Conservation (phyloP, 2,888 invertebrate genomes). For the Smittia aterrima region DNA sequence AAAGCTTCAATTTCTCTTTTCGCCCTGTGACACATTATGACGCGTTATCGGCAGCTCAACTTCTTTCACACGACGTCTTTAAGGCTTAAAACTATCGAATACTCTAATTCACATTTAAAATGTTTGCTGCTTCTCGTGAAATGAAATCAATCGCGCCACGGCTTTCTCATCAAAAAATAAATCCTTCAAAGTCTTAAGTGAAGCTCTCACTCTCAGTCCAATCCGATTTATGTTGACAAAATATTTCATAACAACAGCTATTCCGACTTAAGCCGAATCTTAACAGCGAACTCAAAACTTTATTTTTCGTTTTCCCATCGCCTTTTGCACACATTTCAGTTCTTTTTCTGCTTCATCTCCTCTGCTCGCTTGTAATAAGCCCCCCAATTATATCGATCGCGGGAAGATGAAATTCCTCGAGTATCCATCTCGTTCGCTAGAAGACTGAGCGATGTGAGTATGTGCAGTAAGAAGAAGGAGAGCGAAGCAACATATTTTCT, state of each 20-base stretch:
- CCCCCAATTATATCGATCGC: constrained; percentile 39
- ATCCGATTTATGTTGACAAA: constrained; percentile 41
- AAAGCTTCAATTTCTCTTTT: background rate
- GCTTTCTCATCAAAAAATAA: too few species aligned
- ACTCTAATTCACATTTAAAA: background rate
- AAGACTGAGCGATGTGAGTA: background rate
- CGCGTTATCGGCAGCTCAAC: background rate
- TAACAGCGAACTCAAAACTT: background rate
- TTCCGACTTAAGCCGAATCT: constrained; percentile 7
- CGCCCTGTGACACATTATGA: background rate
- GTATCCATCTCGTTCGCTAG: constrained; percentile 10
- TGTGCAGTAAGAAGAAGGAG: background rate
- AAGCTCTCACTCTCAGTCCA: background rate
- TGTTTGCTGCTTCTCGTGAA: background rate
- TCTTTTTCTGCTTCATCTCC: constrained; percentile 11
- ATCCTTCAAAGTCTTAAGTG: background rate
- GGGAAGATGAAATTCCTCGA: constrained; percentile 39
- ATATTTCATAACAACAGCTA: constrained; percentile 31
- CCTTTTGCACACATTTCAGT: background rate
- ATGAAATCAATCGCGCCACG: background rate
- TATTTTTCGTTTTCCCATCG: background rate
- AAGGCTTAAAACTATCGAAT: background rate
- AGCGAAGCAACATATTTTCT: constrained; percentile 28
- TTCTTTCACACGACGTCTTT: background rate
- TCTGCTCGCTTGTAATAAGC: constrained; percentile 27